phyloP scores from a whole-genome alignment of 2,797 vertebrate species.

The Mus caroli region DNA sequence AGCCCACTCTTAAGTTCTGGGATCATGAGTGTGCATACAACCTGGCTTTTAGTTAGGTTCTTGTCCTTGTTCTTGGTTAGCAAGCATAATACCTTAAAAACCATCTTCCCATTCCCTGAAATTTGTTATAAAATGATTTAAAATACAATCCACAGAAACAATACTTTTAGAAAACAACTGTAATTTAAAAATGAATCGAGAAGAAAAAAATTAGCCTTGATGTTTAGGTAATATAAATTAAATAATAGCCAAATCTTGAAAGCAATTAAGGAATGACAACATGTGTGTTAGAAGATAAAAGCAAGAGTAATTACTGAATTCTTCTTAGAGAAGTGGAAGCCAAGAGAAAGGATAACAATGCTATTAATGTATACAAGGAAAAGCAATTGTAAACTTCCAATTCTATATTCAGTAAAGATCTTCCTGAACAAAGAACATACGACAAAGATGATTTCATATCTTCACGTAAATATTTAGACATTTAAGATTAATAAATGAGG shows the following conservation, averaged over 20 bases:
- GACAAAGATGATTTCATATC: not conserved
- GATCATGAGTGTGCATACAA: not conserved
- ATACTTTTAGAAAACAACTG: not conserved
- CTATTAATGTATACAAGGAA: not conserved
- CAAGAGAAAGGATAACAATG: not conserved
- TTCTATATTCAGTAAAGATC: not conserved
- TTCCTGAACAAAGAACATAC: not conserved
- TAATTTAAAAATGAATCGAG: not conserved
- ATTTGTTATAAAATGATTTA: not conserved
- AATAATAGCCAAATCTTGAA: not conserved
- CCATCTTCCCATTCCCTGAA: not conserved
- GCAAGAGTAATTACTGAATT: not conserved
- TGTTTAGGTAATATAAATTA: not conserved
- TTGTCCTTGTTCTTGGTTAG: not conserved
- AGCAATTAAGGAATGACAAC: not conserved
- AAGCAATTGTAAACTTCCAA: not conserved
- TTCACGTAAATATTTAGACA: not conserved
- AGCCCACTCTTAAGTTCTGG: not conserved
- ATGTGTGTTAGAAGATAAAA: not conserved
- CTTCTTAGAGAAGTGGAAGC: not conserved
- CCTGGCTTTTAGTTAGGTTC: not conserved
- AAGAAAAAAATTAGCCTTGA: not conserved
- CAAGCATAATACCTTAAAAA: not conserved
- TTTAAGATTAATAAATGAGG: constrained; percentile 1
- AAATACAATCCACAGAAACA: not conserved